These are phyloP conservation scores for Agonopterix heracliana DNA, from an alignment of 2,888 invertebrate species.

Conservation along the genomic window DNA sequence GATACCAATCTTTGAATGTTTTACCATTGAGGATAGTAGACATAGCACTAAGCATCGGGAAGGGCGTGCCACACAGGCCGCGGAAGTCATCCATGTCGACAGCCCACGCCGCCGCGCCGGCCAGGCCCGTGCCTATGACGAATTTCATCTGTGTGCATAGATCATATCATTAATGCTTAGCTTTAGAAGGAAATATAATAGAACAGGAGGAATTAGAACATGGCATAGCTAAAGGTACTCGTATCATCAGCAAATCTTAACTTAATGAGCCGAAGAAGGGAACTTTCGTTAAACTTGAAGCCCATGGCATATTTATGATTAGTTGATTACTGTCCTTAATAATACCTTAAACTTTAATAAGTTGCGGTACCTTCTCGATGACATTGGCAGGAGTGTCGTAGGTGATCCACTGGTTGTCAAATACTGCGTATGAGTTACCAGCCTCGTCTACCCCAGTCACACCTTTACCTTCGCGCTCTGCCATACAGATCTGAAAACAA, in stretches of 20 bases:
- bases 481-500: constrained; percentile 69
- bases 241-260: too few species aligned
- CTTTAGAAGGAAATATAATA: neutral
- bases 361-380: constrained; percentile 75
- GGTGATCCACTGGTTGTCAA: constrained; percentile 87
- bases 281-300: too few species aligned
- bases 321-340: neutral
- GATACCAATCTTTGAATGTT: neutral
- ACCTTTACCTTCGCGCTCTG: constrained; percentile 75
- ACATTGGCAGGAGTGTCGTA: constrained; percentile 83
- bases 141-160: constrained; percentile 73
- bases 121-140: constrained; percentile 77
- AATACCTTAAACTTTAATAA: neutral
- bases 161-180: constrained; percentile 9
- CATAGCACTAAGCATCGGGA: constrained; percentile 80
- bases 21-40: constrained; percentile 73
- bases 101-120: constrained; percentile 83
- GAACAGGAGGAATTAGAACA: too few species aligned
- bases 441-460: constrained; percentile 72
- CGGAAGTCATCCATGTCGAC: constrained; percentile 87
- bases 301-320: too few species aligned
- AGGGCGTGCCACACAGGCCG: constrained; percentile 83
- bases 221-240: too few species aligned
- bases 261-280: too few species aligned
- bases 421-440: constrained; percentile 80